A percentile compares a stretch with the other conserved stretches of the same genome.
These are phyloP conservation scores for Lucifuga dentata DNA, from an alignment of 2,113 vertebrate genomes.

Conservation along the genomic window DNA sequence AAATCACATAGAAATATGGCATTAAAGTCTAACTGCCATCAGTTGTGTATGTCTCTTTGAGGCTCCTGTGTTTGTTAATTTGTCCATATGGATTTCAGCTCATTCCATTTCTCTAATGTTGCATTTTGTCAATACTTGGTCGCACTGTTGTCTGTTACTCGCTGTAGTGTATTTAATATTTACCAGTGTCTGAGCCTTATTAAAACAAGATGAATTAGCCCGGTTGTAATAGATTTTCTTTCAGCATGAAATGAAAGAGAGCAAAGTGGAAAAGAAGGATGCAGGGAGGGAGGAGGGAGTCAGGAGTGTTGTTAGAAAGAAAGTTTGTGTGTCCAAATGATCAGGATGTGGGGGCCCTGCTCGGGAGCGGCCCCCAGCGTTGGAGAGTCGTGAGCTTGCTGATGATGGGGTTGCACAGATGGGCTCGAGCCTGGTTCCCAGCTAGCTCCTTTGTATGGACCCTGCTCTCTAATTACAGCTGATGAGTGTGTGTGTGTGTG, in stretches of 20 bases:
- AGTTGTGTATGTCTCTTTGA: slow-evolving; percentile 56
- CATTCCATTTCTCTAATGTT: slow-evolving; percentile 71
- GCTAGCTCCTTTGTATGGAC: slow-evolving; percentile 95
- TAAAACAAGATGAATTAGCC: slow-evolving; percentile 70
- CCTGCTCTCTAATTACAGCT: slow-evolving; percentile 97
- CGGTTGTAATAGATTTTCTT: slow-evolving; percentile 70
- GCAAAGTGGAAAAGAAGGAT: slow-evolving; percentile 56
- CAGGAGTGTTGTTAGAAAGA: slow-evolving; percentile 18
- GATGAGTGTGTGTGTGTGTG: slow-evolving; percentile 76
- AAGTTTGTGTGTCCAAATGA: slow-evolving; percentile 61
- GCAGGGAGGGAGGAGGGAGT: slow-evolving; percentile 26
- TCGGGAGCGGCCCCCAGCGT: slow-evolving; percentile 80
- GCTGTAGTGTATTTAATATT: slow-evolving; percentile 70
- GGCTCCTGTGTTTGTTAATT: slow-evolving; percentile 70
- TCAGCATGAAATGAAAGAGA: slow-evolving; percentile 63
- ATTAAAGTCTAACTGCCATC: slow-evolving; percentile 56
- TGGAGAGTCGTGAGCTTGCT: slow-evolving; percentile 60
- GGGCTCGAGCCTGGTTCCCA: slow-evolving; percentile 92
- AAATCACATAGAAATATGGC: slow-evolving; percentile 9
- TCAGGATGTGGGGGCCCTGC: slow-evolving; percentile 56
- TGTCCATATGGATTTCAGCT: slow-evolving; percentile 77
- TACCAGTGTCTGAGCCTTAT: slow-evolving; percentile 58
- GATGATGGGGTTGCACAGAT: slow-evolving; percentile 90
- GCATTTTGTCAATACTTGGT: slow-evolving; percentile 66
- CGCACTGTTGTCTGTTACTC: slow-evolving; percentile 51